A percentile compares a stretch with the other conserved stretches of the same genome.
These are phyloP conservation scores for Carterocephalus palaemon DNA, from an alignment of 2,888 invertebrate genomes.

Conservation along the genomic window DNA sequence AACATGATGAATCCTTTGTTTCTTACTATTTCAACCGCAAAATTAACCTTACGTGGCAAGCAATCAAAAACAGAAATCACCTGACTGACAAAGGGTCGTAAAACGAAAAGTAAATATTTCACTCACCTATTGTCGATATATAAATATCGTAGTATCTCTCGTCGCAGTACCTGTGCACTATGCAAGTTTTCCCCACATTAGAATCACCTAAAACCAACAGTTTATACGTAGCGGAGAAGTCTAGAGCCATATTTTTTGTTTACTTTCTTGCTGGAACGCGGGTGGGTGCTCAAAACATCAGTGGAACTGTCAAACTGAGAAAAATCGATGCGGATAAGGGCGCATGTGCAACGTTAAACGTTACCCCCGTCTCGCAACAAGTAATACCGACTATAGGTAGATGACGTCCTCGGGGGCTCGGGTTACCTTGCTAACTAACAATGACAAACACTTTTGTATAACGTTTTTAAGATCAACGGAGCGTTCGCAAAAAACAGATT, in stretches of 20 bases:
- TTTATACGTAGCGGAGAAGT: conserved; percentile 92
- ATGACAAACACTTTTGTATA: conserved; percentile 26
- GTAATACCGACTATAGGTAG: conserved; percentile 42
- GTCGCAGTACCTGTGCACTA: conserved; percentile 93
- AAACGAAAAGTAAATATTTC: conserved; percentile 55
- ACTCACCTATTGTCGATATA: conserved; percentile 93
- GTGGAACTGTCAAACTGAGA: conserved; percentile 73
- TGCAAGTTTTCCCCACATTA: conserved; percentile 94
- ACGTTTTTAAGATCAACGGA: conserved; percentile 12
- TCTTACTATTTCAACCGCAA: conserved; percentile 6
- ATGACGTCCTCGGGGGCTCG: conserved; percentile 25
- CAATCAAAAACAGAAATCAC: conserved; percentile 44
- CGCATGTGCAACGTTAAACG: conserved; percentile 61
- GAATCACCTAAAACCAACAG: conserved; percentile 92
- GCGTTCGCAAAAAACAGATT: too few relatives aligned
- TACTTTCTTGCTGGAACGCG: conserved; percentile 64
- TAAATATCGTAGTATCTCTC: conserved; percentile 94
- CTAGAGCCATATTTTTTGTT: conserved; percentile 85
- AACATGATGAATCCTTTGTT: conserved; percentile 17
- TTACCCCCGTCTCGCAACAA: conserved; percentile 56
- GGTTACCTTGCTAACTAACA: conserved; percentile 28
- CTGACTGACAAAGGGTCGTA: conserved; percentile 63
- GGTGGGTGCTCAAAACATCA: conserved; percentile 67
- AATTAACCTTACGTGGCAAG: conserved; percentile 2
- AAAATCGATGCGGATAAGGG: conserved; percentile 70